phyloP scores from a whole-genome alignment of 2,888 invertebrate genomes.

The Athrips mouffetella region DNA sequence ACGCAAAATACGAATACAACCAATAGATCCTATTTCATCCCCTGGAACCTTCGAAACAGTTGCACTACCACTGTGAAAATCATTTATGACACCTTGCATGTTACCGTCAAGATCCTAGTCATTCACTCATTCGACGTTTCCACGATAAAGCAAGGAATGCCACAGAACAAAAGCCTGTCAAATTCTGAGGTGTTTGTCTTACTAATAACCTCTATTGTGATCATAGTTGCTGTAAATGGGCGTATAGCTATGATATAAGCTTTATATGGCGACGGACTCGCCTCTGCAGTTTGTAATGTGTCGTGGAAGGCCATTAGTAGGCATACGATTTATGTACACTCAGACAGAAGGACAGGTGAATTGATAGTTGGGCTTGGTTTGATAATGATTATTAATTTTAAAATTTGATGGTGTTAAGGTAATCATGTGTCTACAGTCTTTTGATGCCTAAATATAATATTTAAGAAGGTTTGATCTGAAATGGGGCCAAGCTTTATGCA shows the following conservation, averaged over 20 bases:
- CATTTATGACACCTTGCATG: no score
- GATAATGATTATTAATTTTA: neutral
- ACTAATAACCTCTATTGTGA: neutral
- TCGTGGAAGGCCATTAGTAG: neutral
- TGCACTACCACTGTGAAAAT: no score
- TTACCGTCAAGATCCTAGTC: neutral
- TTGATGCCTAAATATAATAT: neutral
- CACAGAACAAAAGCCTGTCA: conserved; percentile 6
- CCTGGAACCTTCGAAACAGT: no score
- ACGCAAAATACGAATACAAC: no score
- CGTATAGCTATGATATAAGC: neutral
- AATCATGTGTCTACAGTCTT: neutral
- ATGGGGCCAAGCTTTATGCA: no score
- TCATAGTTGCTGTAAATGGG: neutral
- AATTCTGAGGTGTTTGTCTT: neutral
- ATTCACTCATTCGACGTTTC: neutral
- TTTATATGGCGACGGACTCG: neutral
- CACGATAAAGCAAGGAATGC: neutral
- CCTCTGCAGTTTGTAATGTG: conserved; percentile 1
- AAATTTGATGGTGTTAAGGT: neutral
- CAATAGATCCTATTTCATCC: no score
- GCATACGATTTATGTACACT: conserved; percentile 1
- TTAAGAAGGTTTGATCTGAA: no score
- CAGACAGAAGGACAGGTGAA: neutral
- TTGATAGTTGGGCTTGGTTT: neutral